A percentile compares a stretch with the other conserved stretches of the same genome.
Evolutionary conservation across 1,140 invertebrate species (phyloP).

Genomic region (Hylaeus volcanicus): DNA sequence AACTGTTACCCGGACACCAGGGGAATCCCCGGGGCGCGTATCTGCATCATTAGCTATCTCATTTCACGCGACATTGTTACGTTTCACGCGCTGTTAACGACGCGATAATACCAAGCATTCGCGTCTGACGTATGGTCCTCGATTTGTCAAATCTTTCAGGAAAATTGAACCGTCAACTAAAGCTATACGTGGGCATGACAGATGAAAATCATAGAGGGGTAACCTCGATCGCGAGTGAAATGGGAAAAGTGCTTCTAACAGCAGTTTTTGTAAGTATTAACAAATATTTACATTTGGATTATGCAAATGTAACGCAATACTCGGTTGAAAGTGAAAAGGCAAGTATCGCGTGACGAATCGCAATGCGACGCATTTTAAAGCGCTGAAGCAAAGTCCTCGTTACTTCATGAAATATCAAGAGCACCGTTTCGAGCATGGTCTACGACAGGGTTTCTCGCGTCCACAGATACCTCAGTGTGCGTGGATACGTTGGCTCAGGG

Average conservation of each 20-base stretch:
- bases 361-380: neutral
- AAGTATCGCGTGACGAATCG: slow-evolving; percentile 1
- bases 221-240: too few species aligned
- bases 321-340: neutral
- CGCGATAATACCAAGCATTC: neutral
- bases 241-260: too few species aligned
- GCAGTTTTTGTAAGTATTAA: too few species aligned
- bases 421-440: neutral
- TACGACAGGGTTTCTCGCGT: too few species aligned
- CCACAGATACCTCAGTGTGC: too few species aligned
- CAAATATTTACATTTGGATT: too few species aligned
- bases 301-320: too few species aligned
- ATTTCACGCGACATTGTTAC: slow-evolving; percentile 28
- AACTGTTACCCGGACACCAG: neutral
- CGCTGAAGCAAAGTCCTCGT: neutral
- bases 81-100: slow-evolving; percentile 7
- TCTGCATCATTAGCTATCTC: slow-evolving; percentile 5
- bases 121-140: neutral
- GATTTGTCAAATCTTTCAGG: slow-evolving; percentile 3
- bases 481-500: too few species aligned
- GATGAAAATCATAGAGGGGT: too few species aligned
- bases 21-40: neutral
- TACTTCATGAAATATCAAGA: neutral
- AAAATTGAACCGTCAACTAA: slow-evolving; percentile 2
- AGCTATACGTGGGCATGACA: too few species aligned